These are phyloP conservation scores for Tiaroga cobitis DNA, from an alignment of 2,797 vertebrate genomes.

Conservation along the genomic window DNA sequence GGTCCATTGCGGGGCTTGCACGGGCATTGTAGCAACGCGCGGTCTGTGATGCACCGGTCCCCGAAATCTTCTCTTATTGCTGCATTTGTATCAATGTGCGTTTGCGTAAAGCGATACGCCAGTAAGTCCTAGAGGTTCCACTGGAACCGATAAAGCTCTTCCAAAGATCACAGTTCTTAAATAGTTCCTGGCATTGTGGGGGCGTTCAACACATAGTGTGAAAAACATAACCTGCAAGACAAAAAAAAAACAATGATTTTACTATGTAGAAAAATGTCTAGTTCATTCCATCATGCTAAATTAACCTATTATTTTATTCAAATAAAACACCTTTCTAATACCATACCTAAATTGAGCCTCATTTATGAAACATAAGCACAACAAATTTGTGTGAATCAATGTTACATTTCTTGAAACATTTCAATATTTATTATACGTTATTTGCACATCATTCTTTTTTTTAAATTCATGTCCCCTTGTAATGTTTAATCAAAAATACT, in stretches of 20 bases:
- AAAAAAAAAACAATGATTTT: constrained; percentile 53
- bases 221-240: constrained; percentile 83
- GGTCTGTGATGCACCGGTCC: constrained; percentile 19
- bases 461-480: not conserved
- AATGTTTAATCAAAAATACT: not conserved
- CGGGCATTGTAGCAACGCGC: constrained; percentile 89
- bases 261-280: no score
- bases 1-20: constrained; percentile 99
- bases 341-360: not conserved
- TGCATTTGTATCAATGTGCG: not conserved
- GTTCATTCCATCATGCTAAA: not conserved
- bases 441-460: not conserved
- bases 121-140: constrained; percentile 80
- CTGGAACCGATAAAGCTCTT: constrained; percentile 83
- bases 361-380: not conserved
- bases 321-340: not conserved
- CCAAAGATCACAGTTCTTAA: constrained; percentile 71
- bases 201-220: constrained; percentile 88
- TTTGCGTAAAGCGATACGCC: constrained; percentile 72
- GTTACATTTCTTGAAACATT: not conserved
- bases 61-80: constrained; percentile 26
- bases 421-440: not conserved
- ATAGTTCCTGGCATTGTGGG: constrained; percentile 86
- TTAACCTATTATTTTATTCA: not conserved
- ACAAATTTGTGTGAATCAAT: not conserved